These are phyloP conservation scores for Drosophila helvetica DNA, from an alignment of 2,888 invertebrate genomes.

Conservation along the genomic window DNA sequence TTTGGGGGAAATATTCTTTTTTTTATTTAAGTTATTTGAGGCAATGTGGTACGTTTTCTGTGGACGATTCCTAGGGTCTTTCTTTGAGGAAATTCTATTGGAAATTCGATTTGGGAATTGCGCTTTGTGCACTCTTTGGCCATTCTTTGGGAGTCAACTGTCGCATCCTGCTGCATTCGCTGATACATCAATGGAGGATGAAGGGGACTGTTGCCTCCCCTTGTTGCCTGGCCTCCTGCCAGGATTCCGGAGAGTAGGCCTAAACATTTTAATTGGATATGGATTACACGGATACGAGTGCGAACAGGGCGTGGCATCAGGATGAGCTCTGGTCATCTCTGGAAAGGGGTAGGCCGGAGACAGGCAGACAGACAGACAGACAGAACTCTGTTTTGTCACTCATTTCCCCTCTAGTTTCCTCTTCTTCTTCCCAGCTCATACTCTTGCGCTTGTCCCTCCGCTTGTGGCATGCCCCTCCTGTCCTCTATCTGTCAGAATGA, in stretches of 20 bases:
- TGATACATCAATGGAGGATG: neutral
- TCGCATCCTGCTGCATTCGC: too few relatives aligned
- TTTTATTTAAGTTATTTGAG: too few relatives aligned
- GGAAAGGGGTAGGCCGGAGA: neutral
- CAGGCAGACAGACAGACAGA: neutral
- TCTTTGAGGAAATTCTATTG: too few relatives aligned
- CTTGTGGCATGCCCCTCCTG: neutral
- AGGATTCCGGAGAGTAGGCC: neutral
- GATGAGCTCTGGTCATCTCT: slow-evolving; percentile 4
- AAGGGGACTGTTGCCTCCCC: neutral
- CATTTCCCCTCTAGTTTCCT: neutral
- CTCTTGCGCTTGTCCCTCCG: neutral
- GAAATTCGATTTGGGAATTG: too few relatives aligned
- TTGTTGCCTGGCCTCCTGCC: neutral
- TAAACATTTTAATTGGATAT: slow-evolving; percentile 49
- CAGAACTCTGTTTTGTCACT: slow-evolving; percentile 22
- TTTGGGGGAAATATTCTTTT: too few relatives aligned
- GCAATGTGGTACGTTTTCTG: too few relatives aligned
- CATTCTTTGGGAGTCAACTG: too few relatives aligned
- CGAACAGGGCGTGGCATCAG: neutral
- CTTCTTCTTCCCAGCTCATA: neutral
- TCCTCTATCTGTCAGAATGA: neutral
- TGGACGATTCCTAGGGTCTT: too few relatives aligned
- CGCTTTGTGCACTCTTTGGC: too few relatives aligned
- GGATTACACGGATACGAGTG: slow-evolving; percentile 22